A percentile compares a stretch with the other conserved stretches of the same genome.
Conservation (phyloP, 2,888 invertebrate genomes). For the Erebia palarica region DNA sequence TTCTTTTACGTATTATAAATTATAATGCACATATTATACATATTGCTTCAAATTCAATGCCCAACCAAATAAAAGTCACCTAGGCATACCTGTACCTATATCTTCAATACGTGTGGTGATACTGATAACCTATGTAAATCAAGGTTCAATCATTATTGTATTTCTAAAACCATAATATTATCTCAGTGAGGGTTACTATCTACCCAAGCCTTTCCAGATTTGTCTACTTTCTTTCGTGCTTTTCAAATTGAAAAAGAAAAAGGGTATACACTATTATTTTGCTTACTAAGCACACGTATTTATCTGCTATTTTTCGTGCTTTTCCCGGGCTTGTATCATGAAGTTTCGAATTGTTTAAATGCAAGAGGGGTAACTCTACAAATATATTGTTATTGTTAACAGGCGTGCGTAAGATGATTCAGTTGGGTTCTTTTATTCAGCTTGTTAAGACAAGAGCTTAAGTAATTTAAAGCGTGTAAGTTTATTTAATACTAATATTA, state of each 20-base stretch:
- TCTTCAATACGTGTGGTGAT: not conserved
- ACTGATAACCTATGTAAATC: not conserved
- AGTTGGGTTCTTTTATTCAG: not conserved
- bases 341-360: not conserved
- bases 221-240: not conserved
- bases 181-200: not conserved
- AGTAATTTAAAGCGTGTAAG: too few species aligned
- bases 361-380: not conserved
- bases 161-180: not conserved
- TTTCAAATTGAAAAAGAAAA: too few species aligned
- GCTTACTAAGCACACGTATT: too few species aligned
- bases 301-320: not conserved
- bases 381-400: not conserved
- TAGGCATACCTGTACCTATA: not conserved
- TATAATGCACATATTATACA: too few species aligned
- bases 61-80: not conserved
- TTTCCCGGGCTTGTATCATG: not conserved
- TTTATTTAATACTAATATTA: too few species aligned
- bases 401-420: not conserved
- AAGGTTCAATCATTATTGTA: not conserved
- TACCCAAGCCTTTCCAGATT: not conserved
- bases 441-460: not conserved
- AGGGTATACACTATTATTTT: too few species aligned
- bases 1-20: too few species aligned
- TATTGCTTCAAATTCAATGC: not conserved